Evolutionary conservation across 92 coral and sea anemone genomes (phyloP).

Genomic region (Zoanthus solanderi): DNA sequence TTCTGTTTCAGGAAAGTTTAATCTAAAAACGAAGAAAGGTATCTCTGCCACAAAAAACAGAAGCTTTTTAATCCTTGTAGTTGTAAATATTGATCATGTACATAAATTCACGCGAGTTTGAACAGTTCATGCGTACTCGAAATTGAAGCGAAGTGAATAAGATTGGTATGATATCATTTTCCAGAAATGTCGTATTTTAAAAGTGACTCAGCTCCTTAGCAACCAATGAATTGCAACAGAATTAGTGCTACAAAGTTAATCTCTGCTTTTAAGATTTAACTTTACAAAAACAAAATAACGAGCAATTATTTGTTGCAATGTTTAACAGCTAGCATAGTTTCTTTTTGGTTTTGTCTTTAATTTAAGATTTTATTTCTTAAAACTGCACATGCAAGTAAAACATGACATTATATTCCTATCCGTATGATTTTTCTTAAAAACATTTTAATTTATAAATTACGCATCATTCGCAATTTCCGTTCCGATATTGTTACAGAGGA

Average conservation of each 20-base stretch:
- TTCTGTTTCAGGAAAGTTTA: not conserved
- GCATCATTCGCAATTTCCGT: not conserved
- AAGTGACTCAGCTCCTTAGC: constrained; percentile 22
- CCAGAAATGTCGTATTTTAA: constrained; percentile 29
- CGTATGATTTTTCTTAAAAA: not conserved
- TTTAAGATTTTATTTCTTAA: not conserved
- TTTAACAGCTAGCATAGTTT: not conserved
- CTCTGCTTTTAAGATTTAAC: not conserved
- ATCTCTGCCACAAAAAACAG: not conserved
- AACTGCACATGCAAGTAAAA: not conserved
- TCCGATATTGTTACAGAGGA: not conserved
- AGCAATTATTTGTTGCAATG: not conserved
- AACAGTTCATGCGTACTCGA: not conserved
- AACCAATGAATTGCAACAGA: not conserved
- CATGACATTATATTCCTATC: not conserved
- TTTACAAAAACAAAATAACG: not conserved
- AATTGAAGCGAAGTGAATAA: not conserved
- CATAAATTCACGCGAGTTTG: constrained; percentile 12
- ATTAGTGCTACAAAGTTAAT: not conserved
- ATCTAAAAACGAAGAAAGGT: constrained; percentile 5
- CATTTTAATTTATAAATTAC: not conserved
- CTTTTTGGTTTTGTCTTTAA: not conserved
- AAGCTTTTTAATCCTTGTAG: constrained; percentile 1
- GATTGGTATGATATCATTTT: constrained; percentile 18
- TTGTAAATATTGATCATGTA: constrained; percentile 11